A percentile compares a stretch with the other conserved stretches of the same genome.
These are phyloP conservation scores for Rhagophthalmus giganteus DNA, from an alignment of 2,888 invertebrate species.

Conservation along the genomic window DNA sequence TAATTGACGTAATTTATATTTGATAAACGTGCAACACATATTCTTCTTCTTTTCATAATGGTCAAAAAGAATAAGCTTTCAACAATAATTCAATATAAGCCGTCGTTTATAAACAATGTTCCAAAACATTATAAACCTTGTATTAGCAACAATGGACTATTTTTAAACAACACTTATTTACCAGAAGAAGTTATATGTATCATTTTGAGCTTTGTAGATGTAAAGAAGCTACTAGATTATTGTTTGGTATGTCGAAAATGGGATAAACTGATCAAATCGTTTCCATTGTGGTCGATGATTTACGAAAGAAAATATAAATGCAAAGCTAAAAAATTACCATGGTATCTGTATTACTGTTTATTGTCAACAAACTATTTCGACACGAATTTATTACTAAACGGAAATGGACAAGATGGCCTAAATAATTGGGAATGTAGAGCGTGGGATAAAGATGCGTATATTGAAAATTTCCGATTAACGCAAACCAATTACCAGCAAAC, in stretches of 20 bases:
- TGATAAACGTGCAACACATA: no score
- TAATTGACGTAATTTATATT: no score
- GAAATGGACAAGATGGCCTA: slow-evolving; percentile 53
- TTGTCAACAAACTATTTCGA: slow-evolving; percentile 48
- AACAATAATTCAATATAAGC: not conserved
- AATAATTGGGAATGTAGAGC: slow-evolving; percentile 50
- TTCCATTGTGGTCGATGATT: slow-evolving; percentile 13
- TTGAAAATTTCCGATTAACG: slow-evolving; percentile 58
- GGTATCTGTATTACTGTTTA: slow-evolving; percentile 48
- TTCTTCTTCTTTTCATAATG: no score
- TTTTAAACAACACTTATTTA: slow-evolving; percentile 38
- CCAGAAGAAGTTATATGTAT: slow-evolving; percentile 51
- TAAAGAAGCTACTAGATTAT: slow-evolving; percentile 46
- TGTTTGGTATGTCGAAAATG: slow-evolving; percentile 54
- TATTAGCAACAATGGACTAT: slow-evolving; percentile 3
- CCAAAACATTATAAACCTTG: no score
- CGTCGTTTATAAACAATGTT: not conserved
- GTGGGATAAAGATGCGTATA: slow-evolving; percentile 53
- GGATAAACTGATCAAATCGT: slow-evolving; percentile 46
- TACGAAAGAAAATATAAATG: slow-evolving; percentile 22
- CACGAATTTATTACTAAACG: slow-evolving; percentile 54
- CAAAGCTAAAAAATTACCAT: slow-evolving; percentile 38
- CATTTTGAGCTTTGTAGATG: slow-evolving; percentile 47
- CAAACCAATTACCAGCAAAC: slow-evolving; percentile 51
- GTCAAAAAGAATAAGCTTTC: not conserved